phyloP scores from a whole-genome alignment of 2,888 invertebrate species.

The Cryptosula pallasiana region DNA sequence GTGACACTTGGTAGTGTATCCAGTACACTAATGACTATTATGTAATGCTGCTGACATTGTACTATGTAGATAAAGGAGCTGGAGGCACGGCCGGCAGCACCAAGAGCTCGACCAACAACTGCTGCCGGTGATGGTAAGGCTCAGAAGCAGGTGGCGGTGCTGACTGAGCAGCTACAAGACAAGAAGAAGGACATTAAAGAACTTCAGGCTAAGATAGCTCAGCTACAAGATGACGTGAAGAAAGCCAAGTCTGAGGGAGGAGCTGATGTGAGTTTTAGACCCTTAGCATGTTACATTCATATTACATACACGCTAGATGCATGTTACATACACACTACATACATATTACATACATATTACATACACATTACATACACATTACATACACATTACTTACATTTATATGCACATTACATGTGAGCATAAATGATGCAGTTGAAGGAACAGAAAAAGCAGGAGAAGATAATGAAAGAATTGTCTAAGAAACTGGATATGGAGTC shows the following conservation, averaged over 20 bases:
- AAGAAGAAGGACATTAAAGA: conserved; percentile 40
- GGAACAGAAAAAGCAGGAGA: conserved; percentile 37
- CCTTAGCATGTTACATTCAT: no score
- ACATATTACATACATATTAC: no score
- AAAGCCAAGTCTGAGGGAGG: conserved; percentile 31
- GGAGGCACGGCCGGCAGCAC: neutral
- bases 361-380: no score
- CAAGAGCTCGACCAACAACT: neutral
- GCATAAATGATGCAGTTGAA: conserved; percentile 26
- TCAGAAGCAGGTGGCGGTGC: conserved; percentile 29
- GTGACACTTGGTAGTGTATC: no score
- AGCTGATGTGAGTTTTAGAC: conserved; percentile 32
- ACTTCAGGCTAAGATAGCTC: conserved; percentile 37
- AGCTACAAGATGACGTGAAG: conserved; percentile 38
- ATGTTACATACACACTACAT: no score
- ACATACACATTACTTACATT: no score
- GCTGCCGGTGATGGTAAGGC: conserved; percentile 20
- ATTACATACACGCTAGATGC: no score
- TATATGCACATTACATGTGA: no score
- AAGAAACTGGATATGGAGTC: conserved; percentile 39
- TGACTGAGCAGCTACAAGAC: conserved; percentile 33
- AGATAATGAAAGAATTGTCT: conserved; percentile 42
- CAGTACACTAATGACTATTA: no score
- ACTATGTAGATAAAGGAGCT: conserved; percentile 19
- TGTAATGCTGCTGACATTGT: no score